These are phyloP conservation scores for Orussus abietinus DNA, from an alignment of 1,140 invertebrate species.

Conservation along the genomic window DNA sequence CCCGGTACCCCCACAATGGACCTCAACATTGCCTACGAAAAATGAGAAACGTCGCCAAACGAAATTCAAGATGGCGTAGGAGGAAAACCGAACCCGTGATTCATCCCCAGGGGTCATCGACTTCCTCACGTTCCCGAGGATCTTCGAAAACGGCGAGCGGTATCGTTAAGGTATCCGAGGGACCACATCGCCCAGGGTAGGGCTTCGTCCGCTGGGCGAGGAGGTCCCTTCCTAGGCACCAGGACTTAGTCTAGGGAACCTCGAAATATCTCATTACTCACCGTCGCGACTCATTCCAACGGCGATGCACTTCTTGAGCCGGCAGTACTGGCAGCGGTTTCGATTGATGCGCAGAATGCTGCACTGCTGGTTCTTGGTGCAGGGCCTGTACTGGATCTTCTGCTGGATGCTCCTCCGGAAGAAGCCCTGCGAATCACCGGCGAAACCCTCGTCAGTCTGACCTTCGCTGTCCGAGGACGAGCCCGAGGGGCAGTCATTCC, in stretches of 20 bases:
- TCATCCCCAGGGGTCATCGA: no score
- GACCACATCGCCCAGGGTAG: no score
- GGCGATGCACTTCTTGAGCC: constrained; percentile 96
- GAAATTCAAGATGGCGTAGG: no score
- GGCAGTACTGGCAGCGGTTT: constrained; percentile 95
- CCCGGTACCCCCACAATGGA: no score
- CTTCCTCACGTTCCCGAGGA: no score
- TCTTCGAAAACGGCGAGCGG: no score
- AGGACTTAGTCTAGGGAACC: not conserved
- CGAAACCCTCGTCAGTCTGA: constrained; percentile 50
- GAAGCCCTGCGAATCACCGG: constrained; percentile 68
- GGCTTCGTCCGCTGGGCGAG: no score
- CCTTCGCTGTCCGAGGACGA: constrained; percentile 46
- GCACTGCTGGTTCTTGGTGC: constrained; percentile 97
- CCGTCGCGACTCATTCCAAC: constrained; percentile 98
- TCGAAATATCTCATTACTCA: constrained; percentile 62
- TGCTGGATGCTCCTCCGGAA: constrained; percentile 91
- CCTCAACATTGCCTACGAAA: no score
- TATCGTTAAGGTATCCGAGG: no score
- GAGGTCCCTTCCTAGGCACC: not conserved
- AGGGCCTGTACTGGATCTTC: constrained; percentile 96
- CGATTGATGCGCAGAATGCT: constrained; percentile 94
- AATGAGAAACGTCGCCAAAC: no score
- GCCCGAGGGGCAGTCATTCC: constrained; percentile 46
- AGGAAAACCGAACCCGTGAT: no score